These are phyloP conservation scores for Cardiocondyla obscurior DNA, from an alignment of 1,140 invertebrate species.

Conservation along the genomic window DNA sequence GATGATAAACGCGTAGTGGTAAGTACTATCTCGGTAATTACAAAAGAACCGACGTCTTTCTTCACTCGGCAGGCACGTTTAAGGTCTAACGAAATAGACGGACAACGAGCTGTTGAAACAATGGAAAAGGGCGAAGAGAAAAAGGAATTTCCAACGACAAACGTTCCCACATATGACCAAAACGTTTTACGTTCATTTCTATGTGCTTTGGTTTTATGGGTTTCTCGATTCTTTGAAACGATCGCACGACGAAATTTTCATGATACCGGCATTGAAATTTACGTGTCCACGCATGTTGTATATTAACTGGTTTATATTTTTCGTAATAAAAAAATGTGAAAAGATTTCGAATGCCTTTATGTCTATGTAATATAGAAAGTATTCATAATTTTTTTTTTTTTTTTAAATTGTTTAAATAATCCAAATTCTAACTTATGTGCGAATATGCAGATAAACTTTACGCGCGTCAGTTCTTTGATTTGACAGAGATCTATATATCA, in stretches of 20 bases:
- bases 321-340: background rate
- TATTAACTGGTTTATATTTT: background rate
- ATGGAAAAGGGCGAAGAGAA: constrained; percentile 55
- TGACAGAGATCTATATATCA: constrained; percentile 1
- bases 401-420: background rate
- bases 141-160: constrained; percentile 64
- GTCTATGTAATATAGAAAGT: background rate
- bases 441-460: background rate
- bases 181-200: constrained; percentile 61
- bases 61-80: constrained; percentile 16
- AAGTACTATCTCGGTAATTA: constrained; percentile 7
- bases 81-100: constrained; percentile 44
- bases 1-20: constrained; percentile 11
- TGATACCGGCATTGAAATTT: constrained; percentile 43
- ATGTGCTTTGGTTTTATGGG: constrained; percentile 60
- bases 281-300: background rate
- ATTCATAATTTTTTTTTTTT: no score
- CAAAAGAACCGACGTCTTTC: constrained; percentile 25
- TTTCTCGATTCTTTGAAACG: constrained; percentile 40
- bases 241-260: constrained; percentile 48
- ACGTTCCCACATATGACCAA: constrained; percentile 50
- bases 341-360: background rate
- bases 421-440: background rate
- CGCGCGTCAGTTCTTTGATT: background rate
- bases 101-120: constrained; percentile 53